Conservation (phyloP, 2,888 invertebrate genomes). For the Lasioglossum figueresi region DNA sequence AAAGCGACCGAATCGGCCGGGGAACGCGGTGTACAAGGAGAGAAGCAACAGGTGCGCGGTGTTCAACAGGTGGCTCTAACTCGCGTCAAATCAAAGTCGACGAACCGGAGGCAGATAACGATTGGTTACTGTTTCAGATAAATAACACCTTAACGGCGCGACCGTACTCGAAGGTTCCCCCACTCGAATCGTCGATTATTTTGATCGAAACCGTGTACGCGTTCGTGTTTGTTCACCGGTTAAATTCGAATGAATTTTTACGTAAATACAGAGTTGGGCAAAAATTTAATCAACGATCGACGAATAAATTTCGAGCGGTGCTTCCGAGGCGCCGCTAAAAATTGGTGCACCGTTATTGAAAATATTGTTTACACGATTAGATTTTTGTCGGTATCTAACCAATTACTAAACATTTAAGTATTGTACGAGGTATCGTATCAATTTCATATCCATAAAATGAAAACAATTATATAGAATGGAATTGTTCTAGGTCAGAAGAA, state of each 20-base stretch:
- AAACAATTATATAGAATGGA: too few species aligned
- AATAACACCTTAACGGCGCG: not conserved
- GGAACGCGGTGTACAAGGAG: conserved; percentile 44
- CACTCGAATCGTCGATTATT: not conserved
- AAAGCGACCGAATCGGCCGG: conserved; percentile 47
- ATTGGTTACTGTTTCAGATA: conserved; percentile 16
- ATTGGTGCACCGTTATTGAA: too few species aligned
- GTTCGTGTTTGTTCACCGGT: not conserved
- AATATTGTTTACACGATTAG: too few species aligned
- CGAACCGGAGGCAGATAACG: conserved; percentile 6
- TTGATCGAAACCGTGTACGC: not conserved
- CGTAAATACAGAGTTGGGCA: too few species aligned
- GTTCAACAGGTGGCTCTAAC: conserved; percentile 57
- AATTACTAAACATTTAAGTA: too few species aligned
- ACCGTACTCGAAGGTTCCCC: not conserved
- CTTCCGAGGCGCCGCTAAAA: too few species aligned
- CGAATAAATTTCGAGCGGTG: too few species aligned
- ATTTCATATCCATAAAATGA: too few species aligned
- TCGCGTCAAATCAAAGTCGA: conserved; percentile 30
- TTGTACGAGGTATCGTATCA: too few species aligned
- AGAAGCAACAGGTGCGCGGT: conserved; percentile 76
- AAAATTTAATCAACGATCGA: too few species aligned
- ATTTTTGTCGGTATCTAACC: too few species aligned
- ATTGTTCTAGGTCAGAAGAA: too few species aligned
- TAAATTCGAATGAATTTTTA: not conserved